These are phyloP conservation scores for Heliconius hortense DNA, from an alignment of 2,888 invertebrate genomes.

Conservation along the genomic window DNA sequence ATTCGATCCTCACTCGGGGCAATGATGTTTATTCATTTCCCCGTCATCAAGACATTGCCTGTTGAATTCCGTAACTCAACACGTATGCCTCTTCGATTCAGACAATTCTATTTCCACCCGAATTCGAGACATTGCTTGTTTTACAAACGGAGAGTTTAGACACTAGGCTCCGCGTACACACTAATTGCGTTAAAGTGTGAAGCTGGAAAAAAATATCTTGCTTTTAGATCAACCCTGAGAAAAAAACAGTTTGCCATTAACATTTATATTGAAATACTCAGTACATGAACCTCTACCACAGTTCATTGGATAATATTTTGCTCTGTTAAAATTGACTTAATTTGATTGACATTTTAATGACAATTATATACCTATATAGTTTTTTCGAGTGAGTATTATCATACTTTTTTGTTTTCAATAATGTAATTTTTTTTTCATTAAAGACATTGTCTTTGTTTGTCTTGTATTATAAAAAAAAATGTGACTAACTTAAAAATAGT, in stretches of 20 bases:
- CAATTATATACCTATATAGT: not conserved
- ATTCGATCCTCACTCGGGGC: not conserved
- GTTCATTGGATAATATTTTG: not conserved
- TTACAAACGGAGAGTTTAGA: not conserved
- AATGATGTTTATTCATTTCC: not conserved
- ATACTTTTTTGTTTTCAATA: not conserved
- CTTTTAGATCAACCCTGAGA: too few relatives aligned
- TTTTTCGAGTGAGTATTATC: not conserved
- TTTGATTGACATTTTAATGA: not conserved
- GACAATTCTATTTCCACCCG: not conserved
- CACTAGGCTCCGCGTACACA: not conserved
- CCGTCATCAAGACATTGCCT: not conserved
- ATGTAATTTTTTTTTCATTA: not conserved
- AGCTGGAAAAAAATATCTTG: too few relatives aligned
- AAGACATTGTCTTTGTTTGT: too few relatives aligned
- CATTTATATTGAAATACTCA: too few relatives aligned
- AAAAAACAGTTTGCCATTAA: too few relatives aligned
- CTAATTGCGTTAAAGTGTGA: too few relatives aligned
- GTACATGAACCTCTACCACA: not conserved
- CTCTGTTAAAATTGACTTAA: slow-evolving; percentile 6
- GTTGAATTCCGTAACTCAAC: too few relatives aligned
- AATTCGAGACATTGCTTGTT: not conserved
- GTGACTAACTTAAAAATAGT: too few relatives aligned
- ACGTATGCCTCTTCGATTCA: not conserved
- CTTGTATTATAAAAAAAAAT: too few relatives aligned